A percentile compares a stretch with the other conserved stretches of the same genome.
Conservation (phyloP, 2,797 vertebrate species). For the Rachycentron canadum region DNA sequence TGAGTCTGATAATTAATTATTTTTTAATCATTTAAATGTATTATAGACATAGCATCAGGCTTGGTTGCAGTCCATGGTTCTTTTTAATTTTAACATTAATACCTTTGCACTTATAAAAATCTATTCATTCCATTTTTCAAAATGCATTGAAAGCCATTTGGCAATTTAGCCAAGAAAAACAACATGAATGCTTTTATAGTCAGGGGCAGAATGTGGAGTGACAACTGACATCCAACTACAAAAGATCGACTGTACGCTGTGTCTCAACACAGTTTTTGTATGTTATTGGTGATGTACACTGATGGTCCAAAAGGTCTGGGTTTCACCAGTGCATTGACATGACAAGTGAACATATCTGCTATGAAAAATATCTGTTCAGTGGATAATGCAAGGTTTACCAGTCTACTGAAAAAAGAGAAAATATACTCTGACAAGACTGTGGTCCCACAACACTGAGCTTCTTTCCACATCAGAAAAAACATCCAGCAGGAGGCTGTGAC, state of each 20-base stretch:
- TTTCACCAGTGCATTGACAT: not conserved
- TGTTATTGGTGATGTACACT: not conserved
- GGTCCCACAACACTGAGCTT: slow-evolving; percentile 31
- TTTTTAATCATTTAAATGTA: not conserved
- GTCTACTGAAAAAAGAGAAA: slow-evolving; percentile 11
- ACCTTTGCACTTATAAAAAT: not conserved
- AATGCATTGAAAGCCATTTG: not conserved
- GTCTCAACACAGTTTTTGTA: not conserved
- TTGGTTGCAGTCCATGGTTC: not conserved
- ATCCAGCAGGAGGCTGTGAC: slow-evolving; percentile 40
- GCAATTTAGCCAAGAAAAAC: not conserved
- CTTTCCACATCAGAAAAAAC: slow-evolving; percentile 44
- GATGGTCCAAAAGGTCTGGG: not conserved
- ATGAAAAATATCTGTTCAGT: slow-evolving; percentile 1
- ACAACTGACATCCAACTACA: not conserved
- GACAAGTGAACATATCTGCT: slow-evolving; percentile 1
- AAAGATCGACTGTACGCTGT: not conserved
- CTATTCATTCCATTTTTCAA: not conserved
- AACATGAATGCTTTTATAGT: not conserved
- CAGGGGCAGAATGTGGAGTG: not conserved
- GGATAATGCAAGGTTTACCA: not conserved
- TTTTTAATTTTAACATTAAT: not conserved
- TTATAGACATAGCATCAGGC: not conserved
- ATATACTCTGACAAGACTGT: not conserved
- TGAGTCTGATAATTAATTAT: not conserved